phyloP scores from a whole-genome alignment of 2,888 invertebrate species.

The Charanyca ferruginea region DNA sequence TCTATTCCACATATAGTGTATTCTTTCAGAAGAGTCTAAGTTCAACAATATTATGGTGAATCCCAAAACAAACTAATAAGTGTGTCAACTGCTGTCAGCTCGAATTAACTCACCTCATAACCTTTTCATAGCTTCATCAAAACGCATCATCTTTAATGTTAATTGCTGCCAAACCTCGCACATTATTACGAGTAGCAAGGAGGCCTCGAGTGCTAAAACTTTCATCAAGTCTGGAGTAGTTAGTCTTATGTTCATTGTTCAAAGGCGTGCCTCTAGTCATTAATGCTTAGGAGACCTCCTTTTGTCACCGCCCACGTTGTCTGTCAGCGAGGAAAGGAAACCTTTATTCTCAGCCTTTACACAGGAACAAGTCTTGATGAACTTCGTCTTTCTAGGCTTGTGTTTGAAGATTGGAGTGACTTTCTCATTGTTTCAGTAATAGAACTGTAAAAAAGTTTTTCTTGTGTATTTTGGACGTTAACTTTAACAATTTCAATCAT shows the following conservation, averaged over 20 bases:
- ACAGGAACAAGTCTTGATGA: slow-evolving; percentile 65
- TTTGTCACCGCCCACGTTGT: slow-evolving; percentile 76
- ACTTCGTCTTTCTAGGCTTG: slow-evolving; percentile 62
- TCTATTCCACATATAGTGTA: not conserved
- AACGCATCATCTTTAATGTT: slow-evolving; percentile 50
- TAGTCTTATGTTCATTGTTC: slow-evolving; percentile 77
- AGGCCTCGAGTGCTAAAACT: slow-evolving; percentile 70
- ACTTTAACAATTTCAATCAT: slow-evolving; percentile 10
- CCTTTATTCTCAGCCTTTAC: slow-evolving; percentile 71
- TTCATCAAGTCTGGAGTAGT: slow-evolving; percentile 79
- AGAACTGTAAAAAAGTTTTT: slow-evolving; percentile 13
- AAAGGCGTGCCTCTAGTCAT: slow-evolving; percentile 76
- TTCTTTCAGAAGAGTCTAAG: not conserved
- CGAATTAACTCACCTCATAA: slow-evolving; percentile 43
- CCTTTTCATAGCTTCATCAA: slow-evolving; percentile 44
- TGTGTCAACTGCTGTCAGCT: slow-evolving; percentile 30
- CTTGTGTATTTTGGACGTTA: not conserved
- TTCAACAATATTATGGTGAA: not conserved
- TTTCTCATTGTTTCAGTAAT: slow-evolving; percentile 48
- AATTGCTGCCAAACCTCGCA: slow-evolving; percentile 56
- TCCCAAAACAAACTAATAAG: slow-evolving; percentile 32
- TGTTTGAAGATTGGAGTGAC: slow-evolving; percentile 50
- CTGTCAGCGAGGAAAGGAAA: slow-evolving; percentile 69
- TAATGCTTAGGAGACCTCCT: slow-evolving; percentile 78
- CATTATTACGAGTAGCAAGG: slow-evolving; percentile 65